Conservation (phyloP, 2,113 vertebrate genomes). For the Lycocorax pyrrhopterus region DNA sequence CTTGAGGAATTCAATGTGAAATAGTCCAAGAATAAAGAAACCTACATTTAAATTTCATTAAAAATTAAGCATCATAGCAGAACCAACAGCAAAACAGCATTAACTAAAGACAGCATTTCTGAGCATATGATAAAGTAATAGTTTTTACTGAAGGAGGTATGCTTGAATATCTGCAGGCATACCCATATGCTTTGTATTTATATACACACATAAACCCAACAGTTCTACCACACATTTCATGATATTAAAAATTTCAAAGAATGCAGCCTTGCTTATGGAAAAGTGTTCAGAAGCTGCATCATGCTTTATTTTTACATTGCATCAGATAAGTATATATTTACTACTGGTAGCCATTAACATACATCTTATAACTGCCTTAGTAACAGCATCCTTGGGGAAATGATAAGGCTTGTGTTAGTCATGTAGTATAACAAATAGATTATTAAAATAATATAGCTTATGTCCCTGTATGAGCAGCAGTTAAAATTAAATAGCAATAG, state of each 20-base stretch:
- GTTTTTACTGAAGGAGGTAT: slow-evolving; percentile 47
- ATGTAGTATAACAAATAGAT: slow-evolving; percentile 20
- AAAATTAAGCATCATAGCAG: slow-evolving; percentile 49
- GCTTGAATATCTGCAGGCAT: background rate
- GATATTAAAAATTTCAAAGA: background rate
- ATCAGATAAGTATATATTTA: background rate
- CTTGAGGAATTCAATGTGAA: slow-evolving; percentile 42
- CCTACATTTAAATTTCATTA: slow-evolving; percentile 50
- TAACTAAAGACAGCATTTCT: slow-evolving; percentile 25
- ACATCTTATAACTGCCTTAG: background rate
- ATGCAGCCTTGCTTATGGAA: background rate
- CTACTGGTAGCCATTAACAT: background rate
- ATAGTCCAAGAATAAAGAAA: slow-evolving; percentile 16
- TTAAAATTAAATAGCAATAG: slow-evolving; percentile 42
- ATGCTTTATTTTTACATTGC: slow-evolving; percentile 3
- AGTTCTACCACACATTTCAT: slow-evolving; percentile 24
- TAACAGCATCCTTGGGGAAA: slow-evolving; percentile 26
- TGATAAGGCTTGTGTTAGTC: slow-evolving; percentile 10
- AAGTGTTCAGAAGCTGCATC: background rate
- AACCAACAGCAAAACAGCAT: slow-evolving; percentile 53
- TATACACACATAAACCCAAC: background rate
- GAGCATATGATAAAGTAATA: background rate
- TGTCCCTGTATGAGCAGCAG: slow-evolving; percentile 49
- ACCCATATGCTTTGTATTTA: background rate
- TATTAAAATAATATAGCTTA: slow-evolving; percentile 59